Evolutionary conservation across 2,797 vertebrate species (phyloP), one percentile per base, ranked within the genome.

Genomic region (Toxotes lorentzi): DNA sequence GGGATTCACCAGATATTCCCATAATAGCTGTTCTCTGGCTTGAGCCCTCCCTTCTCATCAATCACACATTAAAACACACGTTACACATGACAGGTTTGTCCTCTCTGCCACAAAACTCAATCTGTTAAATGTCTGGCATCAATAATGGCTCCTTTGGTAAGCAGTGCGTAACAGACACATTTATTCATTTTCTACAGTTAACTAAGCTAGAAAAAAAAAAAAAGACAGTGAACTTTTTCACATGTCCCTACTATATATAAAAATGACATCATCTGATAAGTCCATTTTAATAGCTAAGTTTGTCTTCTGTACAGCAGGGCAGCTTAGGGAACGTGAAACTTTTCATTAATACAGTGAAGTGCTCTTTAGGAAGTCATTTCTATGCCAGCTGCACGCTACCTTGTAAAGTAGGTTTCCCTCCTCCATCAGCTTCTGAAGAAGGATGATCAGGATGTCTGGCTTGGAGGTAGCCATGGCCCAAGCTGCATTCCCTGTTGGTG

Each of bases 401-500:
- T 99, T 99, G 91, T 99, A 99, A 73, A 99, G 95, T 38, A 95
- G 60, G 84, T 99, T 99, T 86, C 98, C 98, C 94, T 99, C 98
- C 92, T 99, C 98, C 97, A 99, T 99, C 82, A 99, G 94, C 89
- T 99, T 99, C 95, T 99, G 98, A 41, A 99, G 96, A 43, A 99
- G 97, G 90, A 99, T 99, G 88, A 99, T 97, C 86, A 99, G 95
- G 87, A 99, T 99, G 75, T 99, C 98, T 0, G 98, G 98, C 88
- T 99, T 99, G 74, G 98, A 99, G 23, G 98, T 99, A n/a, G 98
- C 98, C 98, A 99, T 99, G 60, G 98, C 98, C 98, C 98, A 99
- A 0, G 98, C 98, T 30, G 98, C 98, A 34, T 99, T 99, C 90
- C 98, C 98, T 99, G 93, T 48, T 23, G 74, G 48, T 2, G 45